Base-by-base conservation (phyloP, 2,797 vertebrate genomes). In the Rhadinocentrus ornatus region DNA sequence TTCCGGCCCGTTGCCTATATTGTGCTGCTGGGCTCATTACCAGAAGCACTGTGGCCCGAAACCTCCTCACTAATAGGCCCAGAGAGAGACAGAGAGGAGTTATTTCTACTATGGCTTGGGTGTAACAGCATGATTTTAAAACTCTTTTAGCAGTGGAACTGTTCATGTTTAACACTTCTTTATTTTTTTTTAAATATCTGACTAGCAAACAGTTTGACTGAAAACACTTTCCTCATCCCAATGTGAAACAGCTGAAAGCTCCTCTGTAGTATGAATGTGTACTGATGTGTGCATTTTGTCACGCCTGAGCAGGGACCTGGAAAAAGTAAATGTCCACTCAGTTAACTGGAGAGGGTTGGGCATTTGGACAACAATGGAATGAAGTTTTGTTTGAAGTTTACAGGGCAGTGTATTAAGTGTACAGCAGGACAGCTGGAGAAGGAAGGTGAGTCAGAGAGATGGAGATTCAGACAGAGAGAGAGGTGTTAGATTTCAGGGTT, bases 1-100 rank as follows among this genome's bases (percentile, higher is more conserved):
- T 94, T 95, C 93, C 93, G 82, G 95, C 93, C 94, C 88, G 94
- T 91, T 95, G 75, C 91, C 91, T 82, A 89, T 94, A 94, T 95
- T 95, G 94, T 95, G 92, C 93, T 91, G 91, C 77, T 58, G 90
- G 92, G 89, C 93, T 95, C 93, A 95, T 95, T 95, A 95, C 91
- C 88, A 91, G 88, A 86, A 90, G 80, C 88, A 86, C 89, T 88
- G 88, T 89, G 89, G 92, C 89, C 92, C 91, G 81, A 89, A 93
- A 85, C 90, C 88, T 89, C 89, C 73, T 26, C 76, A 58, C 92
- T 94, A 93, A 94, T 94, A 91, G 93, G 92, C 86, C 91, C 87
- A 66, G 50, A 48, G 86, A 77, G 87, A 86, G 75, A 83, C 83
- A 80, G 81, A 79, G 77, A 81, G 78, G 83, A 81, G 73, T 80